Evolutionary conservation across 2,888 invertebrate species (phyloP).

Genomic region (Apomyelois bistriatella): DNA sequence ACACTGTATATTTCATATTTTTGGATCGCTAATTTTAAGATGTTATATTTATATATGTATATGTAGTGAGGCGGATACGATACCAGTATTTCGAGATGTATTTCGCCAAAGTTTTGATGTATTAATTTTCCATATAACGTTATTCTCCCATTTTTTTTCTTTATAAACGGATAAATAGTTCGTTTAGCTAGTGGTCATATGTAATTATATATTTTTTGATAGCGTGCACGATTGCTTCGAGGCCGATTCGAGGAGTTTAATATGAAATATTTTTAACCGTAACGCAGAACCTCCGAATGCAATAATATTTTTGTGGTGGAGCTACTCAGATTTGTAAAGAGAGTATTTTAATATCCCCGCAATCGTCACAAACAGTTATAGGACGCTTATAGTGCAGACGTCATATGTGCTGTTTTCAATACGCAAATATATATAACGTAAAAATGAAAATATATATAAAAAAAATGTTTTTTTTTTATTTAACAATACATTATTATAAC

Average conservation of each 20-base stretch:
- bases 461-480: too few species aligned
- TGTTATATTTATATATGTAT: conserved; percentile 80
- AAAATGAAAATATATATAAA: neutral
- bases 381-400: conserved; percentile 63
- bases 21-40: conserved; percentile 81
- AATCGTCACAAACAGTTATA: conserved; percentile 62
- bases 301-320: conserved; percentile 76
- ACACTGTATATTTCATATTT: conserved; percentile 80
- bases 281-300: conserved; percentile 69
- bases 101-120: conserved; percentile 79
- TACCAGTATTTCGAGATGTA: conserved; percentile 75
- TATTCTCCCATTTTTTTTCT: conserved; percentile 55
- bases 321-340: conserved; percentile 56
- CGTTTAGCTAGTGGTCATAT: conserved; percentile 78
- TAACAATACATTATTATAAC: too few species aligned
- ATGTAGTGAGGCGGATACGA: conserved; percentile 76
- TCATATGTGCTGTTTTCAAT: conserved; percentile 47
- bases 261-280: conserved; percentile 62
- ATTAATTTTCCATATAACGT: conserved; percentile 73
- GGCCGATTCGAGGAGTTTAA: conserved; percentile 43
- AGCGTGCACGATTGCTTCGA: conserved; percentile 73
- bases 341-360: conserved; percentile 70
- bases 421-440: neutral
- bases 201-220: conserved; percentile 68
- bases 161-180: conserved; percentile 59